A percentile compares a stretch with the other conserved stretches of the same genome.
These are phyloP conservation scores for Trematomus loennbergii DNA, from an alignment of 2,113 vertebrate genomes.

Conservation along the genomic window DNA sequence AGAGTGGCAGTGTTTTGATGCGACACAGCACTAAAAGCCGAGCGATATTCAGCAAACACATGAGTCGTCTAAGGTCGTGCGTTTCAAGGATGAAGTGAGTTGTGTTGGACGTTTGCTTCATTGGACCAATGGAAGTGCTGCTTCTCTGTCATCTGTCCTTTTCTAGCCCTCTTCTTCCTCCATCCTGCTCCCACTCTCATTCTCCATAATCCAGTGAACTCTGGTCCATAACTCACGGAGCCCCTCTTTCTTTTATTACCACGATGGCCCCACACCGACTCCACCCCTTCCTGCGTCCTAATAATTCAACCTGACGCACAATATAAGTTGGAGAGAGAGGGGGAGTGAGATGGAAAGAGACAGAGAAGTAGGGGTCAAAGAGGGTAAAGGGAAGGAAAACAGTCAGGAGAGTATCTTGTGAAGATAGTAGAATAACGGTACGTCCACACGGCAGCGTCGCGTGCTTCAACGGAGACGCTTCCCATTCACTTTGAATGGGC, in stretches of 20 bases:
- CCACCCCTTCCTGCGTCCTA: conserved; percentile 36
- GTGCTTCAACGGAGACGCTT: no score
- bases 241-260: conserved; percentile 58
- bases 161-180: conserved; percentile 30
- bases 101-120: conserved; percentile 17
- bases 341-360: neutral
- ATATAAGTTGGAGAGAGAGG: conserved; percentile 45
- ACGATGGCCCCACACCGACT: neutral
- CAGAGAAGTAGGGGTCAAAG: neutral
- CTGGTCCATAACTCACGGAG: conserved; percentile 68
- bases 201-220: conserved; percentile 67
- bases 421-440: neutral
- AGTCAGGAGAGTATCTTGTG: conserved; percentile 10
- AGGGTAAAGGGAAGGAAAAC: neutral
- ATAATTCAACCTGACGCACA: conserved; percentile 71
- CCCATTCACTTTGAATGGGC: no score
- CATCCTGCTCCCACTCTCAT: conserved; percentile 36
- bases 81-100: conserved; percentile 50
- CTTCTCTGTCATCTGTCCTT: conserved; percentile 53
- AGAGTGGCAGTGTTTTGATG: neutral
- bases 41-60: conserved; percentile 29
- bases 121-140: conserved; percentile 25
- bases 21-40: neutral
- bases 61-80: conserved; percentile 33
- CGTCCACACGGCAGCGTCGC: no score